These are phyloP conservation scores for Drosophila hydei DNA, from an alignment of 1,140 invertebrate species.

Conservation along the genomic window DNA sequence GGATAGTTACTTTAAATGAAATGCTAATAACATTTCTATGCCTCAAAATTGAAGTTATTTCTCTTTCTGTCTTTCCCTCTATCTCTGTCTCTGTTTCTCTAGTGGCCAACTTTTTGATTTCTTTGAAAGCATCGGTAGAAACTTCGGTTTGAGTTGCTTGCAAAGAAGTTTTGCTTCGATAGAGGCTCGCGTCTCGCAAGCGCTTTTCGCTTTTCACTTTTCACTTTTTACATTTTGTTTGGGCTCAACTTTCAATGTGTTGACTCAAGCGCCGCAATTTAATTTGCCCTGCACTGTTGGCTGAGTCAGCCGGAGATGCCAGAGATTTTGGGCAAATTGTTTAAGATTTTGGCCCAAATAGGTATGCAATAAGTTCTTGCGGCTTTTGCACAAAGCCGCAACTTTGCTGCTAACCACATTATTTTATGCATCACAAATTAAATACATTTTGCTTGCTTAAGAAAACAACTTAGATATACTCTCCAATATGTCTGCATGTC, in stretches of 20 bases:
- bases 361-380: conserved; percentile 55
- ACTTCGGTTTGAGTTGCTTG: conserved; percentile 7
- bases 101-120: conserved; percentile 33
- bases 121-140: conserved; percentile 16
- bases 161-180: conserved; percentile 14
- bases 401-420: conserved; percentile 50
- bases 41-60: conserved; percentile 6
- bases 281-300: conserved; percentile 61
- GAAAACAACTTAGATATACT: conserved; percentile 35
- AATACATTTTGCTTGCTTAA: conserved; percentile 59
- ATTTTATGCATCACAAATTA: conserved; percentile 59
- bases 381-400: conserved; percentile 36
- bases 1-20: conserved; percentile 5
- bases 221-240: background rate
- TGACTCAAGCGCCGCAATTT: conserved; percentile 57
- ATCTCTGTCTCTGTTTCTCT: background rate
- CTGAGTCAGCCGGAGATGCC: conserved; percentile 16
- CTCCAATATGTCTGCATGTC: background rate
- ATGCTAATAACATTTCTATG: conserved; percentile 19
- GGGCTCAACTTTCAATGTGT: conserved; percentile 25
- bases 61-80: background rate
- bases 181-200: conserved; percentile 7
- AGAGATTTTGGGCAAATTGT: conserved; percentile 8
- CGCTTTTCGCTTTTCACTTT: conserved; percentile 7
- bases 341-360: conserved; percentile 9